Conservation (phyloP, 2,113 vertebrate species). For the Rissa tridactyla region DNA sequence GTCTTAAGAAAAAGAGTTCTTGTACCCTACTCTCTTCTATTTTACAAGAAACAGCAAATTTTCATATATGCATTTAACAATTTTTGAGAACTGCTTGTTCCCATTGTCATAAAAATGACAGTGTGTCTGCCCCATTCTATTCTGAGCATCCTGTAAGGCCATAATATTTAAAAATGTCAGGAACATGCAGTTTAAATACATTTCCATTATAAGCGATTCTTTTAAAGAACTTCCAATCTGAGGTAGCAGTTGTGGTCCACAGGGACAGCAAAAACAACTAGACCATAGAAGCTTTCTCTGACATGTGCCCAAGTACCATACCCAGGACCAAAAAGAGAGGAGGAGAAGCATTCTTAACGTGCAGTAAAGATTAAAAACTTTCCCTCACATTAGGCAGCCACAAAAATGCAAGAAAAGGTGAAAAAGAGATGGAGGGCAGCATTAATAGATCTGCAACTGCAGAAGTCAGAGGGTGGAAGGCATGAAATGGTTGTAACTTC, state of each 20-base stretch:
- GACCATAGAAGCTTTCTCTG: not conserved
- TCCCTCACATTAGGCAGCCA: not conserved
- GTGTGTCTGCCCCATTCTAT: not conserved
- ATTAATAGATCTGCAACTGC: not conserved
- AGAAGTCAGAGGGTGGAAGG: not conserved
- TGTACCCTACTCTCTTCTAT: not conserved
- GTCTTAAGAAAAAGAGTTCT: not conserved
- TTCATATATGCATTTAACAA: not conserved
- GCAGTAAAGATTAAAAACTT: not conserved
- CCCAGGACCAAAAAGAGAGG: not conserved
- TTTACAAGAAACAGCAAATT: not conserved
- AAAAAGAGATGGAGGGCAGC: not conserved
- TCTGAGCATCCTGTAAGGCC: not conserved
- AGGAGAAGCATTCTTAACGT: not conserved
- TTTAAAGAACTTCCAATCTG: not conserved
- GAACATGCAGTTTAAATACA: not conserved
- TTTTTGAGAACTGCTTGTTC: not conserved
- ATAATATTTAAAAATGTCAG: not conserved
- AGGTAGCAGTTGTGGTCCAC: not conserved
- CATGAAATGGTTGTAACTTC: not conserved
- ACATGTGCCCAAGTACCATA: not conserved
- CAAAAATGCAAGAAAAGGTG: not conserved
- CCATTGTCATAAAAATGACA: not conserved
- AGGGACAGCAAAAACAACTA: not conserved
- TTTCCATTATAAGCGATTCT: not conserved